phyloP scores from a whole-genome alignment of 2,113 vertebrate genomes.

The Riparia riparia region DNA sequence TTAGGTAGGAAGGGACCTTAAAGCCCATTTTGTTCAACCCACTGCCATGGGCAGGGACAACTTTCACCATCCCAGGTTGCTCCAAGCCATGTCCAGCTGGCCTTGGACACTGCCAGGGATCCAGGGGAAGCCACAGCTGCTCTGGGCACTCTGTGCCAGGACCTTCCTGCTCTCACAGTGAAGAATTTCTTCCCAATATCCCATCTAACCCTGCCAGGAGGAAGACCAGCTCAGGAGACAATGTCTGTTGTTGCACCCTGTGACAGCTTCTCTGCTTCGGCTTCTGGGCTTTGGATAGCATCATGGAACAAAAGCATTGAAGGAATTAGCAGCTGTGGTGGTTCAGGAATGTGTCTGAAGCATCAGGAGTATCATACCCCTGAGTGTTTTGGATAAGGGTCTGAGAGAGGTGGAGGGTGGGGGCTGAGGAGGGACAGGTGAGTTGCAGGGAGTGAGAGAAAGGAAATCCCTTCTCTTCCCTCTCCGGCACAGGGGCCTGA shows the following conservation, averaged over 20 bases:
- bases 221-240: background rate
- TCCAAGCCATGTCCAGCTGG: accelerated
- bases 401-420: background rate
- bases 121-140: background rate
- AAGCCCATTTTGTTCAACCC: accelerated
- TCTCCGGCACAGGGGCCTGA: background rate
- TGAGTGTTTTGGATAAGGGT: background rate
- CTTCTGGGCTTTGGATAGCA: background rate
- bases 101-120: background rate
- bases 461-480: background rate
- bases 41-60: background rate
- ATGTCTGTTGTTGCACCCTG: background rate
- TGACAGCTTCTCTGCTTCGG: background rate
- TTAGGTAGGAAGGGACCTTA: background rate
- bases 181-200: background rate
- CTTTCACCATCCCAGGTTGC: background rate
- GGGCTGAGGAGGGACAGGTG: background rate
- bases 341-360: background rate
- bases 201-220: background rate
- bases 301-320: background rate
- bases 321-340: background rate
- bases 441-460: background rate
- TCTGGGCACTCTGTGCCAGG: background rate
- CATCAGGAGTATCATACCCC: background rate
- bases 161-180: background rate